phyloP scores from a whole-genome alignment of 2,797 vertebrate genomes.

The Centroberyx gerrardi region DNA sequence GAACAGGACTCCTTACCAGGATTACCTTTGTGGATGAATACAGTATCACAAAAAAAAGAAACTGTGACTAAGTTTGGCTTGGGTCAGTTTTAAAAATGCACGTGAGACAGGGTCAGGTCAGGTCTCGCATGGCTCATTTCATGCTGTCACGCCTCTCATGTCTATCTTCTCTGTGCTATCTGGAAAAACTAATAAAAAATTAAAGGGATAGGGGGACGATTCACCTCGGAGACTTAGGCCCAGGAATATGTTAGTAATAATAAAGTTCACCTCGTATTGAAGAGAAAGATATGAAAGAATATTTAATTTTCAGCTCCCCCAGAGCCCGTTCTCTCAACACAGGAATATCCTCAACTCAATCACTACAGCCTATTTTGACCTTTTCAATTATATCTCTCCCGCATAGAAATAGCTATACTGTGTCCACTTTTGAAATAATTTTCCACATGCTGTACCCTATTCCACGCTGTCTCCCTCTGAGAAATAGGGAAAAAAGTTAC shows the following conservation, averaged over 20 bases:
- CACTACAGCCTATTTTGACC: constrained; percentile 4
- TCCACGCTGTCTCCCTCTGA: constrained; percentile 9
- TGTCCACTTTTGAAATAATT: constrained; percentile 36
- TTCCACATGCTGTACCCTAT: background rate
- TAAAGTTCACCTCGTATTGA: constrained; percentile 19
- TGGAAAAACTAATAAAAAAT: background rate
- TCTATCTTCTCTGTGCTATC: constrained; percentile 3
- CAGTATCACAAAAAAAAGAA: constrained; percentile 1
- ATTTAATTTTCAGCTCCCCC: constrained; percentile 12
- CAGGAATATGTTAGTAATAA: constrained; percentile 12
- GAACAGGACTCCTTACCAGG: background rate
- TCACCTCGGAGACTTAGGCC: constrained; percentile 8
- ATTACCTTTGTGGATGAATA: background rate
- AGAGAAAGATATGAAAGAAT: constrained; percentile 17
- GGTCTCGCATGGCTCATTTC: constrained; percentile 5
- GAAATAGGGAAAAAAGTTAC: constrained; percentile 30
- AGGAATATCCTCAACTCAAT: background rate
- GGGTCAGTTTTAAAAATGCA: constrained; percentile 21
- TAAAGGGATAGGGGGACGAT: background rate
- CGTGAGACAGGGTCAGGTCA: constrained; percentile 7
- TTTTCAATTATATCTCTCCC: constrained; percentile 36
- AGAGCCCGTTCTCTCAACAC: background rate
- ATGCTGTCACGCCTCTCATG: constrained; percentile 6
- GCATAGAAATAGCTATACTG: background rate
- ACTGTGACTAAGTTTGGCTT: background rate